Base-by-base conservation (phyloP, 64 coral and sea anemone species). In the Cladopsammia gracilis region DNA sequence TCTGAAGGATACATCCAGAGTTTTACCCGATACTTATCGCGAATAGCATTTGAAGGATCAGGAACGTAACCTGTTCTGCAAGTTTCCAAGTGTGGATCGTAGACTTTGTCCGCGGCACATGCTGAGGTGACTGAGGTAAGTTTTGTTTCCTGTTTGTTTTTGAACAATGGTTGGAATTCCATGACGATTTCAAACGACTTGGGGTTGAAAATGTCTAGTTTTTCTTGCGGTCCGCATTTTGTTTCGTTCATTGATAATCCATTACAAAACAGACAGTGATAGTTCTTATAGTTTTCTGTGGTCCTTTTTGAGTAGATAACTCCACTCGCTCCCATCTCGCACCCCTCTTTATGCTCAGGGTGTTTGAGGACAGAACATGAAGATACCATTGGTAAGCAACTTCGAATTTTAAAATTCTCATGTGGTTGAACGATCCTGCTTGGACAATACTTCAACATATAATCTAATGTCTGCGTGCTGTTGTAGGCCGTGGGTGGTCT, bases 101-200 rank as follows among this genome's bases (percentile, higher is more conserved):
- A 93, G 6, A 93, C 81, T 45, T 64, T 26, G 5, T 68, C 15
- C 10, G 48, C 26, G 1, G 59, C 46, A 75, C 91, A 93, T 8
- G 72, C 42, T 25, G 82, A 6, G 6, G 25, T 43, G 3, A 75
- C 58, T 10, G 7, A 57, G 8, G 4, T 73, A 9, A 16, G 46
- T 43, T 66, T 24, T 0, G 42, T 23, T 25, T 18, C 7, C 52
- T 6, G 66, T 4, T 23, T 57, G 54, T 18, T 44, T 42, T 0
- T 18, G 46, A 0, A 11, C n/a, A 53, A 13, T 3, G 10, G 51
- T 8, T 65, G 13, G 43, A 95, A 87, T 15, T 76, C 74, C 52
- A 97, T 73, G 44, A 97, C 5, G 52, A 94, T 93, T 64, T 97
- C 96, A 75, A 97, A 97, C 42, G 92, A 94, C 45, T 97, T 97